phyloP scores from a whole-genome alignment of 2,888 invertebrate genomes.

The Priapulus caudatus region DNA sequence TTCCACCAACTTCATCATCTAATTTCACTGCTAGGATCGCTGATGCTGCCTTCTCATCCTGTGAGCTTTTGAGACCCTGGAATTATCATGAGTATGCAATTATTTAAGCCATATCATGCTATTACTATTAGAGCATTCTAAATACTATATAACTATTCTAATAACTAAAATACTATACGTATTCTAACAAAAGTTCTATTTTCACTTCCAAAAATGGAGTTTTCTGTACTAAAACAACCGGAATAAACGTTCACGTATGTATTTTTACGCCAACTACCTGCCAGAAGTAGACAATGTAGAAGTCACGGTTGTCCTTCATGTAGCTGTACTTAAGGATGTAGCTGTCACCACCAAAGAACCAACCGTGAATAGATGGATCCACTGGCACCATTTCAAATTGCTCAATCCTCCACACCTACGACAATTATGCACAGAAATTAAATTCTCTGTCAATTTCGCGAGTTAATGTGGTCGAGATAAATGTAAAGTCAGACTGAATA shows the following conservation, averaged over 20 bases:
- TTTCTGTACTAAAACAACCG: too few species aligned
- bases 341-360: constrained; percentile 52
- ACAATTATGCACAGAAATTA: constrained; percentile 30
- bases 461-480: too few species aligned
- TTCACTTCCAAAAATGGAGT: too few species aligned
- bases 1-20: constrained; percentile 45
- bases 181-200: too few species aligned
- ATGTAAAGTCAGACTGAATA: neutral
- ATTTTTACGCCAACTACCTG: too few species aligned
- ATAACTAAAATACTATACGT: too few species aligned
- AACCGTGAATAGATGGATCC: constrained; percentile 41
- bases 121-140: too few species aligned
- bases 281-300: constrained; percentile 55
- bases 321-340: constrained; percentile 56
- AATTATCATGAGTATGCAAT: constrained; percentile 8
- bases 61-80: constrained; percentile 43
- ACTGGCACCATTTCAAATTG: constrained; percentile 43
- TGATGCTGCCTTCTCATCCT: constrained; percentile 46
- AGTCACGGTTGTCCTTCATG: constrained; percentile 43
- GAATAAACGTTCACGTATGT: too few species aligned
- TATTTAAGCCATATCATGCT: neutral
- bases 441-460: neutral
- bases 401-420: constrained; percentile 41
- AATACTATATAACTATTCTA: too few species aligned
- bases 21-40: constrained; percentile 44